These are phyloP conservation scores for Oplegnathus fasciatus DNA, from an alignment of 2,113 vertebrate genomes.

Conservation along the genomic window DNA sequence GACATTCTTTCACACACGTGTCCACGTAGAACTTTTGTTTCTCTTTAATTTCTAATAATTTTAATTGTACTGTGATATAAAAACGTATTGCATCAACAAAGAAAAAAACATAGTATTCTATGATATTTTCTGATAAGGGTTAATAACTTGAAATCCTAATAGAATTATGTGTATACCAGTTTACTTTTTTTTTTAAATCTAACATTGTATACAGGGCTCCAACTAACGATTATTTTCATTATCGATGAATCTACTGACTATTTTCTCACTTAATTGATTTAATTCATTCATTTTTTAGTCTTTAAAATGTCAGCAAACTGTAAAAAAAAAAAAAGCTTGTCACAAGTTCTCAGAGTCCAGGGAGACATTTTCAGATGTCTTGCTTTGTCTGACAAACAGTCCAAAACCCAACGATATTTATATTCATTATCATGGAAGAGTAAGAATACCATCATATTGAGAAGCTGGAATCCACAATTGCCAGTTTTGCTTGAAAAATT, in stretches of 20 bases:
- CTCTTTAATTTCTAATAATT: not conserved
- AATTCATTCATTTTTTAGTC: not conserved
- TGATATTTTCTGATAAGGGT: not conserved
- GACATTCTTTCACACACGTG: slow-evolving; percentile 1
- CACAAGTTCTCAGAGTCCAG: not conserved
- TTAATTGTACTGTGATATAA: not conserved
- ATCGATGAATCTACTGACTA: not conserved
- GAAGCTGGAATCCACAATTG: not conserved
- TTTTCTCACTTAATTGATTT: not conserved
- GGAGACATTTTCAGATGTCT: not conserved
- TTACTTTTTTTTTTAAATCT: not conserved
- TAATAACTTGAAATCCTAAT: not conserved
- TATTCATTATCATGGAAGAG: not conserved
- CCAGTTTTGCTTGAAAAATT: not conserved
- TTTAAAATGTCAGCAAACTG: too few species aligned
- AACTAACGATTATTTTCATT: not conserved
- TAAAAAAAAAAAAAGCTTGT: too few species aligned
- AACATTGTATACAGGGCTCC: not conserved
- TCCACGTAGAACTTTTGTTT: not conserved
- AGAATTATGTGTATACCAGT: not conserved
- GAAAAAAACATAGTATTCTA: not conserved
- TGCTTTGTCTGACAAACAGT: not conserved
- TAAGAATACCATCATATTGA: not conserved
- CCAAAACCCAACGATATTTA: not conserved
- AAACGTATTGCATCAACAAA: not conserved